Base-by-base conservation (phyloP, 2,888 invertebrate species). In the Eristalis intricaria region DNA sequence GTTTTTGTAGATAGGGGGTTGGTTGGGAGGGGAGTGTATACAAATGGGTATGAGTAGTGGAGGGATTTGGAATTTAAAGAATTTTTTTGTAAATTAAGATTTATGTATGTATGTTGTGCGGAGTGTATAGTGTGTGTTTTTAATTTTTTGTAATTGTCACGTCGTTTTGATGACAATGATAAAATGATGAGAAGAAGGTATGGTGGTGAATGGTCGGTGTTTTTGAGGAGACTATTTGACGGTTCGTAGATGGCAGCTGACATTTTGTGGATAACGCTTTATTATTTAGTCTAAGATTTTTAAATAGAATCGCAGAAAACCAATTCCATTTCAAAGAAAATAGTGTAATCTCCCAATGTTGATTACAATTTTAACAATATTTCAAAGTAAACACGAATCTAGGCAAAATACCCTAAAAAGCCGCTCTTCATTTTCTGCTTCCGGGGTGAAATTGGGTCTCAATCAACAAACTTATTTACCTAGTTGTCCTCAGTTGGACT, bases 1-100 rank as follows among this genome's bases (percentile, higher is more conserved):
- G n/a, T 50, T 84, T 87, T 85, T 88, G 89, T 89, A 89, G 85
- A 85, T 88, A 69, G 88, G 85, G 81, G 79, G 79, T n/a, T 50
- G 50, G 43, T 69, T 60, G 78, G 82, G 75, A 63, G 61, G 89
- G 87, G 89, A 66, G 66, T 77, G 56, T 50, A 70, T 61, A 70
- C 19, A 11, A 68, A 56, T 83, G 63, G 38, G 23, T 73, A 40
- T 60, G 35, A 40, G 29, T 26, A 40, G 29, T 35, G 68, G 61
- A 61, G 69, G 58, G 38, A 63, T 50, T 40, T 64, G 56, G 66
- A 82, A 85, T 76, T 63, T 10, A 32, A 83, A 19, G n/a, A 60
- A 11, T 19, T 22, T 43, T 50, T n/a, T 60, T 64, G 32, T 58
- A 82, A 85, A 81, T 56, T 22, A 43, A 83, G 26, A 43, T 13